These are phyloP conservation scores for Lucilia sericata DNA, from an alignment of 1,140 invertebrate genomes.

Conservation along the genomic window DNA sequence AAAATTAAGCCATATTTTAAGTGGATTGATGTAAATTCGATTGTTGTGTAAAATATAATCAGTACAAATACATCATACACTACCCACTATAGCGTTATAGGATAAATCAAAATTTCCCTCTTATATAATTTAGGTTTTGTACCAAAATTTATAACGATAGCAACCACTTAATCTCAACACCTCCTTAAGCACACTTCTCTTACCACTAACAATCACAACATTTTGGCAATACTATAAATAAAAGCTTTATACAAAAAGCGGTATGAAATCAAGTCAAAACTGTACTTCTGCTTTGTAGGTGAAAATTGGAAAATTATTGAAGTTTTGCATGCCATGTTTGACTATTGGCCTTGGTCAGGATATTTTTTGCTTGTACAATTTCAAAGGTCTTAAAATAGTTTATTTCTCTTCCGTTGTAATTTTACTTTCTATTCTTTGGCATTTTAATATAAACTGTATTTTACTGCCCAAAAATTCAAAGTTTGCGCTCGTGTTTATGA, in stretches of 20 bases:
- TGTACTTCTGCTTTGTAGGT: background rate
- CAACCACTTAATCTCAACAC: background rate
- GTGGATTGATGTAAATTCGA: no score
- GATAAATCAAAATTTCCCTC: no score
- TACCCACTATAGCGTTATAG: no score
- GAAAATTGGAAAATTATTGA: slow-evolving; percentile 27
- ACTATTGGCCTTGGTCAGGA: slow-evolving; percentile 25
- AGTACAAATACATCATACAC: no score
- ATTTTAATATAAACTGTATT: background rate
- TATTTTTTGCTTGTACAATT: background rate
- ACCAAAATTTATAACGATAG: background rate
- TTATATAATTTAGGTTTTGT: background rate
- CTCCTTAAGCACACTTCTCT: background rate
- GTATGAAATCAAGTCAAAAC: background rate
- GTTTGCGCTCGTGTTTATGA: slow-evolving; percentile 8
- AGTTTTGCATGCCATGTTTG: slow-evolving; percentile 35
- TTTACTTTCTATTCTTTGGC: background rate
- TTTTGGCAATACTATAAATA: no score
- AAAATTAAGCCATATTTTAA: no score
- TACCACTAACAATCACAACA: background rate
- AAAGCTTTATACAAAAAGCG: background rate
- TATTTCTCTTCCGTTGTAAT: background rate
- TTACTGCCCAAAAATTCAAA: background rate
- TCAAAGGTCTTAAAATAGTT: background rate
- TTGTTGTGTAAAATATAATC: no score